These are phyloP conservation scores for Kryptopterus vitreolus DNA, from an alignment of 2,797 vertebrate species.

Conservation along the genomic window DNA sequence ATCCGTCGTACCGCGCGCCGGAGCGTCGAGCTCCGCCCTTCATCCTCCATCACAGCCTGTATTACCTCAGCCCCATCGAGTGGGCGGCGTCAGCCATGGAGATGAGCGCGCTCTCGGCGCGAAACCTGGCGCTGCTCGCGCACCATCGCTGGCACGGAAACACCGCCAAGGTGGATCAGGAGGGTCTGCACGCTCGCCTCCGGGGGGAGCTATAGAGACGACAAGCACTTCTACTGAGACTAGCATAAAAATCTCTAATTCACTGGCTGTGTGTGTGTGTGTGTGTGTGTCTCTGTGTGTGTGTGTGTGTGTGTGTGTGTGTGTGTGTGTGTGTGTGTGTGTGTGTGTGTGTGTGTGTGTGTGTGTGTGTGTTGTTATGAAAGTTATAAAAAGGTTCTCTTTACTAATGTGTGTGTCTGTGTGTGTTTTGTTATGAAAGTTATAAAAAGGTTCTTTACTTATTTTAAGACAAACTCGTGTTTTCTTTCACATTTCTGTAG, in stretches of 20 bases:
- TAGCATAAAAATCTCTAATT: not conserved
- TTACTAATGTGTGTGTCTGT: not conserved
- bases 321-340: not conserved
- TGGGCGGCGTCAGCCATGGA: slow-evolving; percentile 89
- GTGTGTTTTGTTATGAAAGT: not conserved
- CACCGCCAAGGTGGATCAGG: slow-evolving; percentile 78
- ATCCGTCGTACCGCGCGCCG: slow-evolving; percentile 78
- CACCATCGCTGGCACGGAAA: slow-evolving; percentile 85
- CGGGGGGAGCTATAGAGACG: slow-evolving; percentile 82
- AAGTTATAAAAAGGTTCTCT: too few relatives aligned
- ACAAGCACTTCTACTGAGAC: not conserved
- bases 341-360: too few relatives aligned
- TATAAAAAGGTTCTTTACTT: not conserved
- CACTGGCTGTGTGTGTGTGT: not conserved
- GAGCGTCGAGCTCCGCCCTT: slow-evolving; percentile 78
- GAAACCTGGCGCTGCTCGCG: slow-evolving; percentile 85
- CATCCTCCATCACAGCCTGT: slow-evolving; percentile 81
- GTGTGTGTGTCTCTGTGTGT: not conserved
- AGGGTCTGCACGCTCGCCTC: slow-evolving; percentile 83
- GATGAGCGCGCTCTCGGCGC: slow-evolving; percentile 85
- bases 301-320: not conserved
- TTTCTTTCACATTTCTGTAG: not conserved
- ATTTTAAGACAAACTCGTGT: not conserved
- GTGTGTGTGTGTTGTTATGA: too few relatives aligned
- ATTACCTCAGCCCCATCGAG: slow-evolving; percentile 87